A percentile compares a stretch with the other conserved stretches of the same genome.
Evolutionary conservation across 2,797 vertebrate species (phyloP).

Genomic region (Smutsia temminckii): DNA sequence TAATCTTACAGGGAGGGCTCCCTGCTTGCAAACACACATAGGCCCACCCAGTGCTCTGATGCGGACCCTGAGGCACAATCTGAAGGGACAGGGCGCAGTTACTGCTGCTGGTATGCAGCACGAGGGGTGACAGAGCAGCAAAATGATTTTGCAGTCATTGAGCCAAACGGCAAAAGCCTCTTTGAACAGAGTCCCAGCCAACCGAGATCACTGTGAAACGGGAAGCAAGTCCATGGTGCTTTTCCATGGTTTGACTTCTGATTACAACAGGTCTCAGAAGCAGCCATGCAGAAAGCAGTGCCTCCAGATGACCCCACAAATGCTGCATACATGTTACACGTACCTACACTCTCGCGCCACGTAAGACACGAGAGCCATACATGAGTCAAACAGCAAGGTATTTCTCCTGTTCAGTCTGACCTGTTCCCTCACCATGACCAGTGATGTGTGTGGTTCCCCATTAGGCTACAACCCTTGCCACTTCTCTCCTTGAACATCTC

Average conservation of each 20-base stretch:
- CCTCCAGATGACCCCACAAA: neutral
- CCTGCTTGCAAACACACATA: neutral
- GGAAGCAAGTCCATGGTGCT: neutral
- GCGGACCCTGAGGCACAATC: neutral
- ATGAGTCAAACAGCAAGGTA: neutral
- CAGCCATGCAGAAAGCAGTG: neutral
- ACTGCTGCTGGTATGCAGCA: neutral
- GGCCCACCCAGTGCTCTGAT: neutral
- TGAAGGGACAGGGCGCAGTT: neutral
- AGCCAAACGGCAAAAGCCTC: neutral
- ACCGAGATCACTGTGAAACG: neutral
- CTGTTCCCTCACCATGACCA: neutral
- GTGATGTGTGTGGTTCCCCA: neutral
- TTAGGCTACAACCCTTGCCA: neutral
- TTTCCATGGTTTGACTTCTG: neutral
- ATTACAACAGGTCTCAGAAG: neutral
- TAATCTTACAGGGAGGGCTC: neutral
- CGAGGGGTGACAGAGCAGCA: neutral
- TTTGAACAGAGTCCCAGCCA: neutral
- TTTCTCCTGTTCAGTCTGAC: neutral
- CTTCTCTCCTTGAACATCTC: neutral
- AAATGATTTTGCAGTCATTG: neutral
- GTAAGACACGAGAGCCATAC: neutral
- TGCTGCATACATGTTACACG: too few species aligned
- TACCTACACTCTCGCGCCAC: too few species aligned